Evolutionary conservation across 2,113 vertebrate genomes (phyloP), one percentile per base, ranked within the genome.

Genomic region (Piaya cayana): DNA sequence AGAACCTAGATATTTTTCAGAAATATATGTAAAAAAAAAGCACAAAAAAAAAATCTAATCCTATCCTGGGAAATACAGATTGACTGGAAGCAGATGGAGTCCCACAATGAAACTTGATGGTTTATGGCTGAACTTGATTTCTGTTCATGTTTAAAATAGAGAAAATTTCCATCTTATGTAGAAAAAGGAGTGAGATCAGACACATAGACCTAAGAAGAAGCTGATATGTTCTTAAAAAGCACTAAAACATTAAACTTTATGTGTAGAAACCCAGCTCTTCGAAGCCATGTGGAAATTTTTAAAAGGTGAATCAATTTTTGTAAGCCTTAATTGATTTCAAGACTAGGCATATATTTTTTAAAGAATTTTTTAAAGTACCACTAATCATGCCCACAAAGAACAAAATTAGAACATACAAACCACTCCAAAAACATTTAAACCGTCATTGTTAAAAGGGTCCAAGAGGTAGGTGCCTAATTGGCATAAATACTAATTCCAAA

Each of bases 311-410:
- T 82, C 25, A 55, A 60, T 37, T 62, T 74, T n/a, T 55, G 87
- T 90, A 67, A 43, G 26, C 34, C 36, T 88, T 39, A 69, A 56
- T 29, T 87, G 91, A 81, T 84, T 88, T 94, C 86, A 86, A 89
- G 84, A 64, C 16, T 39, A 87, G 36, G 23, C 26, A n/a, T 23
- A 50, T 55, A 43, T 70, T 89, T 68, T 92, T 68, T 26, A 55
- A 62, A 81, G 32, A 84, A 92, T 16, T 45, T 45, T 45, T 18
- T 45, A 4, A 18, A 18, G 15, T 45, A 45, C 18, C 43, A 16
- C 43, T 45, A 45, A 45, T 45, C 43, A 45, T 39, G 39, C 39
- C 39, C 39, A 39, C 39, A 39, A 39, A 39, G 39, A 39, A 39
- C 39, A 39, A 12, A 12, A 39, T 39, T 39, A 39, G 39, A 39